Conservation (phyloP, 2,797 vertebrate genomes). For the Ctenopoma multispine region DNA sequence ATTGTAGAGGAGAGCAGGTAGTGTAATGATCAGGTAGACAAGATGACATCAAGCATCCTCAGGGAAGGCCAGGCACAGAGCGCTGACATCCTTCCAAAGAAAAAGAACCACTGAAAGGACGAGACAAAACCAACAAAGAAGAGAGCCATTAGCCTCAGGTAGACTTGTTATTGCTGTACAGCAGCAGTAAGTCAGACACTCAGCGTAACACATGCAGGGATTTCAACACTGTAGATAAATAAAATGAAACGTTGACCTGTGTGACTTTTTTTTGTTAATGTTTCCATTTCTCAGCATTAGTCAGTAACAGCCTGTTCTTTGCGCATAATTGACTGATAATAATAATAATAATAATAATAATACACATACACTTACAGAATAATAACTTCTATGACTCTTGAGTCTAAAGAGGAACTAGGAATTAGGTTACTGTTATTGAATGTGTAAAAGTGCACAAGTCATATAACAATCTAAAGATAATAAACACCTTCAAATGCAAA, state of each 20-base stretch:
- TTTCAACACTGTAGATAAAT: not conserved
- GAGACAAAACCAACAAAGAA: constrained; percentile 75
- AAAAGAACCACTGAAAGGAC: constrained; percentile 69
- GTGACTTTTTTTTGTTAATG: not conserved
- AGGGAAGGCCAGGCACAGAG: constrained; percentile 65
- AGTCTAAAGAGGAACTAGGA: not conserved
- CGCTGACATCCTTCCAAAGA: constrained; percentile 66
- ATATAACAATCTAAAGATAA: not conserved
- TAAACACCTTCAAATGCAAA: constrained; percentile 3
- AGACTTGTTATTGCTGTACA: constrained; percentile 52
- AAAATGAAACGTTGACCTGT: not conserved
- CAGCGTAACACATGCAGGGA: constrained; percentile 4
- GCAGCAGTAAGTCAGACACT: constrained; percentile 36
- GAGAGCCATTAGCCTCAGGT: constrained; percentile 64
- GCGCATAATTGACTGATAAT: not conserved
- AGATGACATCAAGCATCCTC: constrained; percentile 81
- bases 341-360: too few species aligned
- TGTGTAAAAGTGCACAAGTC: not conserved
- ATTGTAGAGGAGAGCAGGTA: constrained; percentile 76
- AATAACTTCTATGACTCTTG: not conserved
- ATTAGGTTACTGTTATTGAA: constrained; percentile 6
- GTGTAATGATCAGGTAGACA: constrained; percentile 78
- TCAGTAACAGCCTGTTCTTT: not conserved
- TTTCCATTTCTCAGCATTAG: constrained; percentile 1
- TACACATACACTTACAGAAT: too few species aligned